Conservation (phyloP, 2,888 invertebrate genomes). For the Apotomis capreana region DNA sequence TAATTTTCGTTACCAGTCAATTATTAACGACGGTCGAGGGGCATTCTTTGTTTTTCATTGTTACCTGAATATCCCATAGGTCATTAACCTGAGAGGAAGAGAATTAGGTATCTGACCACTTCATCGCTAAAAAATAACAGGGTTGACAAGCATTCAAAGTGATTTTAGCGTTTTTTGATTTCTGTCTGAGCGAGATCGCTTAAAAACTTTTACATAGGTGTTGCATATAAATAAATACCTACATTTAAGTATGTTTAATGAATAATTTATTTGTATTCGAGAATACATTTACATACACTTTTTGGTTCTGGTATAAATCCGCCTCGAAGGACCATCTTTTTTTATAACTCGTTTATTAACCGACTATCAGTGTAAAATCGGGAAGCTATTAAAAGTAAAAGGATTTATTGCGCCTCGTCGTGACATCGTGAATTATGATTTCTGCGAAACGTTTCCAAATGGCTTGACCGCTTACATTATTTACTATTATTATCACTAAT, state of each 20-base stretch:
- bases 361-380: constrained; percentile 8
- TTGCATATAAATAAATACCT: too few relatives aligned
- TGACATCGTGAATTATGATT: constrained; percentile 6
- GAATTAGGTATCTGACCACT: constrained; percentile 11
- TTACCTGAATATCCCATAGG: background rate
- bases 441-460: constrained; percentile 25
- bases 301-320: background rate
- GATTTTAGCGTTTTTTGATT: background rate
- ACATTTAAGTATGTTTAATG: too few relatives aligned
- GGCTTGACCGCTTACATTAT: constrained; percentile 17
- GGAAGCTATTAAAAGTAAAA: constrained; percentile 21
- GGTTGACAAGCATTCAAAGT: constrained; percentile 9
- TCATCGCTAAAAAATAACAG: constrained; percentile 3
- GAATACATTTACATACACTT: too few relatives aligned
- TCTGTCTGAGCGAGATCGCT: too few relatives aligned
- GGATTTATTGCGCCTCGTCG: background rate
- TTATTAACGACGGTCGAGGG: background rate
- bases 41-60: constrained; percentile 7
- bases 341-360: background rate
- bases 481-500: constrained; percentile 30
- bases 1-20: background rate
- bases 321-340: background rate
- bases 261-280: too few relatives aligned
- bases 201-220: too few relatives aligned
- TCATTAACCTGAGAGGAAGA: constrained; percentile 1